A percentile compares a stretch with the other conserved stretches of the same genome.
Conservation (phyloP, 2,888 invertebrate species). For the Congeria kusceri region DNA sequence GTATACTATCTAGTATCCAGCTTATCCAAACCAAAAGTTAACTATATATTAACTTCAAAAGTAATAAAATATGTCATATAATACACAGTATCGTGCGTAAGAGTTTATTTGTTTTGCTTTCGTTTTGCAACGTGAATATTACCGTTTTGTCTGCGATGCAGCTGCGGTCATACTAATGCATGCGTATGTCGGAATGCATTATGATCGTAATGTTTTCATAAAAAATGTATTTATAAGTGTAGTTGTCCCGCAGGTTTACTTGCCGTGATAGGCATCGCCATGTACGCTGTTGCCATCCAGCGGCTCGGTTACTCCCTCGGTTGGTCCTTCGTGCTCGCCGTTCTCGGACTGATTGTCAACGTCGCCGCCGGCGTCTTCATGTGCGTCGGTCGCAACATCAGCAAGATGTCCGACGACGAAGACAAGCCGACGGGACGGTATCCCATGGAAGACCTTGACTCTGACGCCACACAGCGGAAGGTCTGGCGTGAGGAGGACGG, state of each 20-base stretch:
- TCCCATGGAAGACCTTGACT: conserved; percentile 39
- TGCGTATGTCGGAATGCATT: too few relatives aligned
- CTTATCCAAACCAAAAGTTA: too few relatives aligned
- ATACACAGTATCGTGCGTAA: too few relatives aligned
- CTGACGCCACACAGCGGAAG: conserved; percentile 42
- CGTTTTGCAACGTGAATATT: too few relatives aligned
- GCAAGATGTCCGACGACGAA: conserved; percentile 30
- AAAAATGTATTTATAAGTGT: too few relatives aligned
- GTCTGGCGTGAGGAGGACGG: conserved; percentile 27
- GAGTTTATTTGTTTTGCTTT: too few relatives aligned
- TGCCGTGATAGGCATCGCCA: conserved; percentile 40
- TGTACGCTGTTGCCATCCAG: conserved; percentile 47
- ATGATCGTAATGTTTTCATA: too few relatives aligned
- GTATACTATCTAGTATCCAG: too few relatives aligned
- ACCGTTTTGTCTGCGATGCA: too few relatives aligned
- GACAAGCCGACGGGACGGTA: neutral
- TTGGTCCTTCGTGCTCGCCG: conserved; percentile 60
- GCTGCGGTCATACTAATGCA: too few relatives aligned
- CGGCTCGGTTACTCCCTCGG: conserved; percentile 41
- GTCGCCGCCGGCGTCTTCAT: conserved; percentile 59
- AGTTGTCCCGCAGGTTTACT: conserved; percentile 35
- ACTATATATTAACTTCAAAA: too few relatives aligned
- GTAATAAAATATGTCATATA: too few relatives aligned
- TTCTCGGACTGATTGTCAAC: conserved; percentile 51
- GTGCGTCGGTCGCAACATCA: conserved; percentile 63